Conservation (phyloP, 64 coral and sea anemone genomes). For the Hydrozoanthus tunicans region DNA sequence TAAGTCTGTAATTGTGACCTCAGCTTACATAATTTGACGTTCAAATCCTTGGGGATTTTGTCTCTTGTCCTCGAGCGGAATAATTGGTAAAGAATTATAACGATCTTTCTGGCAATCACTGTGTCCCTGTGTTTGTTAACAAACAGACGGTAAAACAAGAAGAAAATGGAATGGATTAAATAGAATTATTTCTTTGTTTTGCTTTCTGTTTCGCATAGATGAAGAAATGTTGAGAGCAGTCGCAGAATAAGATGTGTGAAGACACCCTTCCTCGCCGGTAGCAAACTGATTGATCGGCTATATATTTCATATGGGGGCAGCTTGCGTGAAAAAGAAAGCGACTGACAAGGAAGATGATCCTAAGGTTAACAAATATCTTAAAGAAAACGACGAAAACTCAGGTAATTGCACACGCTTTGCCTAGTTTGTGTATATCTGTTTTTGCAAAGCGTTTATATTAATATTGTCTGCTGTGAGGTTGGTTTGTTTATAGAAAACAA, state of each 20-base stretch:
- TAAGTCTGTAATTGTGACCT: slow-evolving; percentile 52
- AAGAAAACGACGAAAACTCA: slow-evolving; percentile 54
- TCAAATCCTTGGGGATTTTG: slow-evolving; percentile 36
- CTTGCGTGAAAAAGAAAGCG: slow-evolving; percentile 38
- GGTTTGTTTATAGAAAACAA: slow-evolving; percentile 61
- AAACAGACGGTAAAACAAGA: neutral
- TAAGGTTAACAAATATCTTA: slow-evolving; percentile 39
- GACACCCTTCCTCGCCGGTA: neutral
- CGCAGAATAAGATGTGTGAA: slow-evolving; percentile 24
- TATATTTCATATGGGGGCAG: slow-evolving; percentile 46
- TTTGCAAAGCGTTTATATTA: neutral
- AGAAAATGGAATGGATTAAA: neutral
- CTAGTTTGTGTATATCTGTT: slow-evolving; percentile 1
- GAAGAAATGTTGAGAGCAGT: slow-evolving; percentile 34
- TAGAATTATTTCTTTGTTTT: slow-evolving; percentile 31
- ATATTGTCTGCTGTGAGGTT: slow-evolving; percentile 26
- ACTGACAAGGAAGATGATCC: slow-evolving; percentile 1
- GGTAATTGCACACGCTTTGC: slow-evolving; percentile 22
- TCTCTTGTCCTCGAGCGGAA: neutral
- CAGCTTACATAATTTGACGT: slow-evolving; percentile 55
- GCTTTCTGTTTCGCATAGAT: slow-evolving; percentile 6
- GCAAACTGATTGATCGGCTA: neutral
- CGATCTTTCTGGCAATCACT: neutral
- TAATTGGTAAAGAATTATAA: slow-evolving; percentile 31
- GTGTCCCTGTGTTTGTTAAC: neutral